These are phyloP conservation scores for Rotaria socialis DNA, from an alignment of 2,888 invertebrate genomes.

Conservation along the genomic window DNA sequence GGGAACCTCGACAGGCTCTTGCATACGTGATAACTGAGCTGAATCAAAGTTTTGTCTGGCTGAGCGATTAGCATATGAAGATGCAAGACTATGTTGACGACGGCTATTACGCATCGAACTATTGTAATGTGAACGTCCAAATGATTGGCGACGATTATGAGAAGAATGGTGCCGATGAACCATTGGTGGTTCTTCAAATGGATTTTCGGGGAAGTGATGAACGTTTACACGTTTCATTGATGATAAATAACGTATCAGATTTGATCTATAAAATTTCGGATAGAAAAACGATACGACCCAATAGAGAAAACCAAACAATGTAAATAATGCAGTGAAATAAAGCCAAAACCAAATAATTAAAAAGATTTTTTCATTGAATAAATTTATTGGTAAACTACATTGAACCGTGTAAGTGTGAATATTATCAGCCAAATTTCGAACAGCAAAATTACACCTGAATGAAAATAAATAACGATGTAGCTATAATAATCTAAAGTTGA, in stretches of 20 bases:
- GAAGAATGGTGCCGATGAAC: not conserved
- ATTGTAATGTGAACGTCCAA: not conserved
- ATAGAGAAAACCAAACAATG: constrained; percentile 40
- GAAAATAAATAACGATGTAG: too few relatives aligned
- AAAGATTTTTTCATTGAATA: constrained; percentile 46
- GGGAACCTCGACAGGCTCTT: too few relatives aligned
- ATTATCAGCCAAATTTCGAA: constrained; percentile 46
- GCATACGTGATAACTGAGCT: not conserved
- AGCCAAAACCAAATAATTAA: constrained; percentile 46
- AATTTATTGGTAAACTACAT: constrained; percentile 48
- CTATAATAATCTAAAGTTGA: too few relatives aligned
- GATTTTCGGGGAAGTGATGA: not conserved
- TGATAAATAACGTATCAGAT: constrained; percentile 7
- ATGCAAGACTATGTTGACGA: not conserved
- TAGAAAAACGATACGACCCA: constrained; percentile 33
- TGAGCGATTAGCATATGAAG: not conserved
- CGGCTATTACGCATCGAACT: not conserved
- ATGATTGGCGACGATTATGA: not conserved
- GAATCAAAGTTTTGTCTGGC: not conserved
- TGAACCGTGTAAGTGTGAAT: constrained; percentile 48
- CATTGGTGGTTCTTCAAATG: not conserved
- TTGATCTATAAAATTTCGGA: not conserved
- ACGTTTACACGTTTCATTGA: constrained; percentile 25
- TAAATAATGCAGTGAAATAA: constrained; percentile 37
- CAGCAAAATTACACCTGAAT: constrained; percentile 48